Evolutionary conservation across 1,140 invertebrate genomes (phyloP).

Genomic region (Bombus difficillimus): DNA sequence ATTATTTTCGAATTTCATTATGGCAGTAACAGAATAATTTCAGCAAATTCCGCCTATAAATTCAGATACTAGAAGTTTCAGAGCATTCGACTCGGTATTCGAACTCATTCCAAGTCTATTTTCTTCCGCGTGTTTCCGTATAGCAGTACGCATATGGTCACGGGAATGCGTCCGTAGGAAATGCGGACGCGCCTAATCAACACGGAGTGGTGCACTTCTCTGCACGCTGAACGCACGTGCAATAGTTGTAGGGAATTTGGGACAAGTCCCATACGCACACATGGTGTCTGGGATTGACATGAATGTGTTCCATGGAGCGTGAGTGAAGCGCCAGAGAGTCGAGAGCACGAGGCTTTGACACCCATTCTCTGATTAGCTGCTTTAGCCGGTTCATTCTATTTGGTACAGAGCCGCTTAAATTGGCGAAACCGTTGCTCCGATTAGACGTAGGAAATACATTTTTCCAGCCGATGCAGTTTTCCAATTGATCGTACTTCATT

Average conservation of each 20-base stretch:
- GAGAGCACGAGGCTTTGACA: constrained; percentile 38
- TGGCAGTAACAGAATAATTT: no score
- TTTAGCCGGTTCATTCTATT: background rate
- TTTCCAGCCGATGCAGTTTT: background rate
- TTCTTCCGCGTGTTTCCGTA: no score
- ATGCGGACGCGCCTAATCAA: constrained; percentile 20
- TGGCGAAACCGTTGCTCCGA: constrained; percentile 1
- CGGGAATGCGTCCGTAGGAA: background rate
- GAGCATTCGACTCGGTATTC: no score
- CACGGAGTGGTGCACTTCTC: constrained; percentile 32
- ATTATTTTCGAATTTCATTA: no score
- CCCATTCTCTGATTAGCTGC: constrained; percentile 25
- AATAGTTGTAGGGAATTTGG: constrained; percentile 55
- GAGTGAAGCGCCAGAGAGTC: constrained; percentile 45
- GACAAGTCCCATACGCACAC: constrained; percentile 48
- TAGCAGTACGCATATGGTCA: no score
- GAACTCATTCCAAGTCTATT: no score
- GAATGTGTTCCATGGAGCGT: constrained; percentile 64
- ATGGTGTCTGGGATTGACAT: constrained; percentile 61
- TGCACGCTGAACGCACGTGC: constrained; percentile 25
- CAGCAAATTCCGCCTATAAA: no score
- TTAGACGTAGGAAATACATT: background rate
- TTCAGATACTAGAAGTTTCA: no score
- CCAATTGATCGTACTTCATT: no score
- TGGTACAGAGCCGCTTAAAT: background rate